phyloP scores from a whole-genome alignment of 1,140 invertebrate genomes.

The Cydia pomonella region DNA sequence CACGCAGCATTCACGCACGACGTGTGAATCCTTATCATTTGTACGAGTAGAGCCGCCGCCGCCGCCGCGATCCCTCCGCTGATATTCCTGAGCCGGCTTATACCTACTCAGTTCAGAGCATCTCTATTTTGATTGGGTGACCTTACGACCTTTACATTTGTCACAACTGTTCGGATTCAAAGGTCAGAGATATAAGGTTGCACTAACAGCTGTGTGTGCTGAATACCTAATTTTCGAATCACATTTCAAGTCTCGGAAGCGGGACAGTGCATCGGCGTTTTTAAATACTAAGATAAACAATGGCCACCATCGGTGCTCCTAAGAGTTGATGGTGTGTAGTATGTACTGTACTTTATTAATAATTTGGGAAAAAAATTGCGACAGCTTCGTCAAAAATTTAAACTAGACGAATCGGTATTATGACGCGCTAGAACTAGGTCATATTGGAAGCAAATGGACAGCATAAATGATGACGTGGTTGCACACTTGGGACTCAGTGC shows the following conservation, averaged over 20 bases:
- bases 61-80: not conserved
- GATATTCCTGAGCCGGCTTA: not conserved
- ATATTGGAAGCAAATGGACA: too few species aligned
- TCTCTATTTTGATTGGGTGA: not conserved
- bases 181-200: not conserved
- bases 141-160: not conserved
- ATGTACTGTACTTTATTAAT: too few species aligned
- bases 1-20: not conserved
- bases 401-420: too few species aligned
- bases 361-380: too few species aligned
- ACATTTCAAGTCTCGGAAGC: too few species aligned
- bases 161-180: not conserved
- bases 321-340: too few species aligned
- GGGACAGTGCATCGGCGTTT: too few species aligned
- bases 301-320: too few species aligned
- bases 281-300: too few species aligned
- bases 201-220: not conserved
- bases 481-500: not conserved
- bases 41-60: not conserved
- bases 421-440: too few species aligned
- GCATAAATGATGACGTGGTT: not conserved
- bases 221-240: too few species aligned
- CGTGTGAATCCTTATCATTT: constrained; percentile 17
- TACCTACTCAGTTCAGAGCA: not conserved
- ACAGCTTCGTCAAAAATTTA: too few species aligned